Evolutionary conservation across 2,888 invertebrate genomes (phyloP), one percentile per base, ranked within the genome.

Genomic region (Drosophila parthenogenetica): DNA sequence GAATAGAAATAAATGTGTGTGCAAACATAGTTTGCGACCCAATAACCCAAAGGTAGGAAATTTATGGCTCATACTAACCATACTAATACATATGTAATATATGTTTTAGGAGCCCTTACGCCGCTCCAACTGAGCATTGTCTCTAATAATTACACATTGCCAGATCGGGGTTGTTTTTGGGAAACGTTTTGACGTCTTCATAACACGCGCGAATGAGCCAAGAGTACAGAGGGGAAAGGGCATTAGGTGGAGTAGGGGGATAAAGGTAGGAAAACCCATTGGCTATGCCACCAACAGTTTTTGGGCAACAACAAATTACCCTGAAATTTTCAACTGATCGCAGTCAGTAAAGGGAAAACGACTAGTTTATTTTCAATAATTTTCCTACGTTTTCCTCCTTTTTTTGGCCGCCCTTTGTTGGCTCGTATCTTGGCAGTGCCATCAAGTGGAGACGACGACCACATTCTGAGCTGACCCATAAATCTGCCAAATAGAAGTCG

Each of bases 181-280:
- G 61, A 13, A 35, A 65, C 58, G 37, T 57, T 57, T 64, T 81
- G 82, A 85, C 76, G 86, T 81, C 86, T 89, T 84, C 79, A 89
- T 89, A 86, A 82, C 89, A 87, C 83, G 81, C 85, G 89, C 81
- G 73, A 76, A 69, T 68, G 81, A 61, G 58, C 48, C 63, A 65
- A 57, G 49, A 39, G 50, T 19, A 48, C 13, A 14, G 11, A 32
- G 51, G 70, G 57, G 19, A 17, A 66, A 22, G 22, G 22, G 5
- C 22, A 22, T 5, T 11, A 32, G 32, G 35, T 13, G 35, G 13
- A 11, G 35, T 11, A 32, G 35, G 3, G 29, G 32, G 50, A 37
- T 22, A 60, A 37, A 10, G 53, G 66, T 54, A 60, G 63, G 25
- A 43, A 10, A 42, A 57, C 19, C 22, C 22, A 37, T 35, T 14